Evolutionary conservation across 2,113 vertebrate genomes (phyloP), one percentile per base, ranked within the genome.

Genomic region (Laterallus jamaicensis): DNA sequence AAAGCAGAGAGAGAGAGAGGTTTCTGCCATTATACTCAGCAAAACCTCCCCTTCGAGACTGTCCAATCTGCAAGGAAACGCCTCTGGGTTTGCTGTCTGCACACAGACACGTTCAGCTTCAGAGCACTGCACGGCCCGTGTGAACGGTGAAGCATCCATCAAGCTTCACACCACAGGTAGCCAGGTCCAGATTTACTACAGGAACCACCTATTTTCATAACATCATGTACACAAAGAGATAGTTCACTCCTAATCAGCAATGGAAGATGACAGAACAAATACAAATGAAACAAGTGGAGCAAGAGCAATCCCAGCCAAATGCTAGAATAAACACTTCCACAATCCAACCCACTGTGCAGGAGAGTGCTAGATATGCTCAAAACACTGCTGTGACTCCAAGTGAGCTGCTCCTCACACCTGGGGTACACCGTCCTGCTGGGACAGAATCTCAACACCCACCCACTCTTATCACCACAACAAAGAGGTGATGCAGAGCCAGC

Each of bases 231-330:
- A 58, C 52, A n/a, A 89, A 68, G 58, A 77, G 32, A 1, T n/a
- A 78, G 40, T 86, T 95, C 9, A 4, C 79, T 90, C 40, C 37
- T 78, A 19, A 81, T 55, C 58, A 69, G 77, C 49, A 91, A 55
- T 15, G 44, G 1, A 0, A 66, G n/a, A 64, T 70, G 52, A 81
- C 52, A 80, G 62, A 97, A 83, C 62, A 91, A 83, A 88, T 9
- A 80, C 20, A 70, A 90, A 32, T 6, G 14, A 68, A 92, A 67
- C 28, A 29, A 58, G 69, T 22, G 67, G 15, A 82, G 28, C 8
- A 88, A 73, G 17, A 50, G 40, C 54, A 62, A 67, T 31, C 31
- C 31, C 49, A 59, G 55, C 4, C 74, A 79, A 91, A 71, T 15
- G 18, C 42, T 44, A 75, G 2, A 62, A 63, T 32, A 80, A 80